These are phyloP conservation scores for Burhinus bistriatus DNA, from an alignment of 2,113 vertebrate species.

Conservation along the genomic window DNA sequence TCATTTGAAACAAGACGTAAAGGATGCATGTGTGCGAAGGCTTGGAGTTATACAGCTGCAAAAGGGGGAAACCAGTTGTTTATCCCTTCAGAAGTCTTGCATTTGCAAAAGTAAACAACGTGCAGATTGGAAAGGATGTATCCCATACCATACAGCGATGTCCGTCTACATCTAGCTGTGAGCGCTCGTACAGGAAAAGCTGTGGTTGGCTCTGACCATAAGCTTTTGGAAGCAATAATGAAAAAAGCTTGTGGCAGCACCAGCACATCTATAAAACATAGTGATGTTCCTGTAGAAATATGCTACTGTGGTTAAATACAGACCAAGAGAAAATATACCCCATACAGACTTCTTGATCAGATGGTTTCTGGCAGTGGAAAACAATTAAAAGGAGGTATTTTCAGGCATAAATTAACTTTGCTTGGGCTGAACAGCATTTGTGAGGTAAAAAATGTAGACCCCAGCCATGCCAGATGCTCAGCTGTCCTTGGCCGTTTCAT, in stretches of 20 bases:
- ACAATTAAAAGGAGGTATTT: not conserved
- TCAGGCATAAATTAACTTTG: not conserved
- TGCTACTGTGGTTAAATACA: not conserved
- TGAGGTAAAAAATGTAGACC: not conserved
- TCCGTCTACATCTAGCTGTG: not conserved
- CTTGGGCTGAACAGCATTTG: not conserved
- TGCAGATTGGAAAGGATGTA: not conserved
- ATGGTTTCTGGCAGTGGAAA: not conserved
- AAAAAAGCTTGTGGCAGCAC: conserved; percentile 6
- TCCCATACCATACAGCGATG: not conserved
- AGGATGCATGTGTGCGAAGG: conserved; percentile 31
- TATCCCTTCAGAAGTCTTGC: not conserved
- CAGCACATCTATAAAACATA: not conserved
- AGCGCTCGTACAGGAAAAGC: not conserved
- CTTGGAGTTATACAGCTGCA: not conserved
- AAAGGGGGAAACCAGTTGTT: conserved; percentile 1
- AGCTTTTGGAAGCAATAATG: conserved; percentile 14
- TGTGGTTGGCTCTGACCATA: not conserved
- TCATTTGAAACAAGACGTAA: not conserved
- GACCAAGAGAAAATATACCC: not conserved
- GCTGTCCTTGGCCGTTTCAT: not conserved
- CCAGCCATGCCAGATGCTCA: not conserved
- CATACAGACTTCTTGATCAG: not conserved
- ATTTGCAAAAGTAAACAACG: not conserved
- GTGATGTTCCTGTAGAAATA: conserved; percentile 1